Evolutionary conservation across 2,797 vertebrate genomes (phyloP).

Genomic region (Merluccius polli): DNA sequence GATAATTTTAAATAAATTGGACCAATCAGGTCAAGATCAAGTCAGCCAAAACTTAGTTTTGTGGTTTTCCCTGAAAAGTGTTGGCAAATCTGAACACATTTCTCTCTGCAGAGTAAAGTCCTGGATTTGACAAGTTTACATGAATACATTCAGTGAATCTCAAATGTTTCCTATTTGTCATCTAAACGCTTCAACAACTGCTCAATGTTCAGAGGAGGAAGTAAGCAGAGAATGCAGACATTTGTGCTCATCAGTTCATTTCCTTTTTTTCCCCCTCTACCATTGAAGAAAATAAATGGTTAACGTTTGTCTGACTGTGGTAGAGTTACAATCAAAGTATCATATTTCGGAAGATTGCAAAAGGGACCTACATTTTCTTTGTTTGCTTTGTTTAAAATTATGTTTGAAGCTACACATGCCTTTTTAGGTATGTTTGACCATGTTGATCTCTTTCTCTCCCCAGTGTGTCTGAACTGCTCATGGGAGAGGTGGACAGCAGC

Average conservation of each 20-base stretch:
- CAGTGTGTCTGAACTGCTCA: conserved; percentile 93
- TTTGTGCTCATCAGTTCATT: conserved; percentile 54
- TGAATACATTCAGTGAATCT: neutral
- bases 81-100: neutral
- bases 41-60: too few species aligned
- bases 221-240: conserved; percentile 47
- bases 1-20: neutral
- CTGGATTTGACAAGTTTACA: neutral
- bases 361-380: neutral
- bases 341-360: neutral
- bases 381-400: too few species aligned
- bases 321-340: neutral
- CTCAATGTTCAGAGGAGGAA: conserved; percentile 52
- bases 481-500: conserved; percentile 97
- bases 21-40: neutral
- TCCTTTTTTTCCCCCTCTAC: conserved; percentile 58
- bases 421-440: neutral
- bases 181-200: neutral
- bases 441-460: neutral
- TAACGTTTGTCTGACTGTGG: neutral
- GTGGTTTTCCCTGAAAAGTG: neutral
- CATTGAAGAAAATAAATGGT: neutral
- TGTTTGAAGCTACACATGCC: neutral
- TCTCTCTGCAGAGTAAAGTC: neutral
- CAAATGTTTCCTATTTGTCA: neutral